phyloP scores from a whole-genome alignment of 2,888 invertebrate species.

The Napeogenes sylphis region DNA sequence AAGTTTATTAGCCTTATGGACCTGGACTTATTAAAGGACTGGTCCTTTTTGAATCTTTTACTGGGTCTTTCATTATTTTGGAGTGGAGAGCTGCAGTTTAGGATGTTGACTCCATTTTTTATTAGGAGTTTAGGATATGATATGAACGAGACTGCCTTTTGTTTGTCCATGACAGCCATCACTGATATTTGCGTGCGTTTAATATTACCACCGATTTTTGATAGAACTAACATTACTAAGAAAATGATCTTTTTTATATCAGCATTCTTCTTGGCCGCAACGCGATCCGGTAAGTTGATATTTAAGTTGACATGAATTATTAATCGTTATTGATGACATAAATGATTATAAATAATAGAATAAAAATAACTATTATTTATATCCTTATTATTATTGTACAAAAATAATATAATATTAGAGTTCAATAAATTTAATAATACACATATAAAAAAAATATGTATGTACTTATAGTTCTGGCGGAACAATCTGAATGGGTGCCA shows the following conservation, averaged over 20 bases:
- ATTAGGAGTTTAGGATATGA: constrained; percentile 79
- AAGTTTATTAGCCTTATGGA: constrained; percentile 83
- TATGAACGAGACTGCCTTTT: constrained; percentile 83
- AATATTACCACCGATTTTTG: constrained; percentile 85
- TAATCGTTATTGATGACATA: neutral
- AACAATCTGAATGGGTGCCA: constrained; percentile 83
- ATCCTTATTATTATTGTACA: too few relatives aligned
- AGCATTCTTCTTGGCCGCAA: constrained; percentile 83
- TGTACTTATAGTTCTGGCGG: constrained; percentile 80
- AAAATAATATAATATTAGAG: too few relatives aligned
- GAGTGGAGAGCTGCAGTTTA: constrained; percentile 86
- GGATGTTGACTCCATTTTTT: constrained; percentile 84
- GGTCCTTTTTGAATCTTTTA: constrained; percentile 83
- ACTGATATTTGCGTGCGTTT: constrained; percentile 85
- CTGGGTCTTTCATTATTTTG: constrained; percentile 85
- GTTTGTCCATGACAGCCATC: constrained; percentile 85
- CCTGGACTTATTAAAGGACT: constrained; percentile 83
- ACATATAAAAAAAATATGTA: too few relatives aligned
- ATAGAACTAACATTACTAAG: constrained; percentile 81
- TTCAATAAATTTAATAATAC: too few relatives aligned
- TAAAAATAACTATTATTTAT: neutral
- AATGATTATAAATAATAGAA: neutral
- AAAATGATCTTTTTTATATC: constrained; percentile 85
- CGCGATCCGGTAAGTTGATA: constrained; percentile 82
- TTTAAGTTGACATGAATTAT: constrained; percentile 1